These are phyloP conservation scores for Pissodes strobi DNA, from an alignment of 1,140 invertebrate genomes.

Conservation along the genomic window DNA sequence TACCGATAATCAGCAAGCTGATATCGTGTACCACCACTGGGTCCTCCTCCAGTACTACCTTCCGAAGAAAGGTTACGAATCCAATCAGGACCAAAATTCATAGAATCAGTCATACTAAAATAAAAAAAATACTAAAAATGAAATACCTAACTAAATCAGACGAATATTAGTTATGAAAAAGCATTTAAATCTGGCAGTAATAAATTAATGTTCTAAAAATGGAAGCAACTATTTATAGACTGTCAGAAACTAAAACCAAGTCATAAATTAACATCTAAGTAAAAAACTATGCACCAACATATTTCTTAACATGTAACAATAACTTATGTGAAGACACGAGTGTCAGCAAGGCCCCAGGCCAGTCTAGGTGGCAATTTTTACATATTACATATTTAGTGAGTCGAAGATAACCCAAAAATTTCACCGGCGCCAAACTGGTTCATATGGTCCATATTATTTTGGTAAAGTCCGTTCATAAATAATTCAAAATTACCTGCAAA, in stretches of 20 bases:
- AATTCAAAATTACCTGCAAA: slow-evolving; percentile 48
- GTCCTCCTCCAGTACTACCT: slow-evolving; percentile 53
- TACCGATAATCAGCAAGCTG: slow-evolving; percentile 73
- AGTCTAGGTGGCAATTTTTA: slow-evolving; percentile 47
- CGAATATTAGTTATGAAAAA: too few relatives aligned
- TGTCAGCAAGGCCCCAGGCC: slow-evolving; percentile 43
- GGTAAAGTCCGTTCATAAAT: slow-evolving; percentile 15
- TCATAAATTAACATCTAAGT: slow-evolving; percentile 6
- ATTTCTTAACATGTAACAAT: slow-evolving; percentile 19
- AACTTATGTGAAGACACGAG: slow-evolving; percentile 20
- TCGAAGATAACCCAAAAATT: background rate
- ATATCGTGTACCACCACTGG: slow-evolving; percentile 54
- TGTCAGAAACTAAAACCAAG: slow-evolving; percentile 2
- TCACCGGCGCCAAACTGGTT: background rate
- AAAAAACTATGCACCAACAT: background rate
- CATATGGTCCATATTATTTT: background rate
- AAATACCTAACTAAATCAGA: too few relatives aligned
- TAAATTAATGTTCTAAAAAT: slow-evolving; percentile 36
- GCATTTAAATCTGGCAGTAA: slow-evolving; percentile 18
- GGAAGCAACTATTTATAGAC: slow-evolving; percentile 49
- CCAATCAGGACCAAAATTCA: slow-evolving; percentile 78
- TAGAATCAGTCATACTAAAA: slow-evolving; percentile 56
- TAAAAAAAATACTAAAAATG: slow-evolving; percentile 8
- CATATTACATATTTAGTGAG: slow-evolving; percentile 3
- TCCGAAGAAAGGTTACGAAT: slow-evolving; percentile 67